These are phyloP conservation scores for Polydesmus complanatus DNA, from an alignment of 2,888 invertebrate genomes.

Conservation along the genomic window DNA sequence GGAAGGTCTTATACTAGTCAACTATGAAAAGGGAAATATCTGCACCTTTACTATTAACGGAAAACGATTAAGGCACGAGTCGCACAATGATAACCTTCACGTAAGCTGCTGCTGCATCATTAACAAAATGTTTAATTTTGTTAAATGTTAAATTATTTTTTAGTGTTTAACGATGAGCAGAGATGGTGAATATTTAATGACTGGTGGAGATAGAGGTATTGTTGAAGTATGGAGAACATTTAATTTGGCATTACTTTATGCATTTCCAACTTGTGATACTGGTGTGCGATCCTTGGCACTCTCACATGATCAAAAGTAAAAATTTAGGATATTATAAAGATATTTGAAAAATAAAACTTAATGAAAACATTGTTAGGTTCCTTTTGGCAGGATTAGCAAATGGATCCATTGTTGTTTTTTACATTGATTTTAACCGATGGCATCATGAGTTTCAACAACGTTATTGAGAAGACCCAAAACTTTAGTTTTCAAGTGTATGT, in stretches of 20 bases:
- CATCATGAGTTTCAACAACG: constrained; percentile 92
- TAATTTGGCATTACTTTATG: constrained; percentile 90
- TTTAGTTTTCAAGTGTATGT: too few species aligned
- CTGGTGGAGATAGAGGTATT: constrained; percentile 91
- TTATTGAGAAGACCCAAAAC: constrained; percentile 51
- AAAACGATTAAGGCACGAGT: constrained; percentile 70
- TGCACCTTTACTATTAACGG: constrained; percentile 93
- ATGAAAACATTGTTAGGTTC: constrained; percentile 52
- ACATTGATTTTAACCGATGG: constrained; percentile 99
- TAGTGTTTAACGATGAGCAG: constrained; percentile 65
- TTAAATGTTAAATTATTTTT: not conserved
- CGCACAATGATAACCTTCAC: constrained; percentile 89
- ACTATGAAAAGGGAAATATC: constrained; percentile 81
- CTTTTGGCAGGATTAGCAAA: constrained; percentile 91
- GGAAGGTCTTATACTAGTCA: constrained; percentile 89
- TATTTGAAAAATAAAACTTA: not conserved
- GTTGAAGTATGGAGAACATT: constrained; percentile 98
- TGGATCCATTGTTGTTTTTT: constrained; percentile 96
- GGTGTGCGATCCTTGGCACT: constrained; percentile 86
- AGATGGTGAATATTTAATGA: constrained; percentile 97
- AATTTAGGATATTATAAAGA: constrained; percentile 20
- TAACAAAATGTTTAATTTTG: not conserved
- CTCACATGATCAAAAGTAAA: constrained; percentile 96
- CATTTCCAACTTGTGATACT: constrained; percentile 94
- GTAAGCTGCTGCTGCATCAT: constrained; percentile 37